These are phyloP conservation scores for Luidia sarsii DNA, from an alignment of 53 echinoderm and acorn worm species.

Conservation along the genomic window DNA sequence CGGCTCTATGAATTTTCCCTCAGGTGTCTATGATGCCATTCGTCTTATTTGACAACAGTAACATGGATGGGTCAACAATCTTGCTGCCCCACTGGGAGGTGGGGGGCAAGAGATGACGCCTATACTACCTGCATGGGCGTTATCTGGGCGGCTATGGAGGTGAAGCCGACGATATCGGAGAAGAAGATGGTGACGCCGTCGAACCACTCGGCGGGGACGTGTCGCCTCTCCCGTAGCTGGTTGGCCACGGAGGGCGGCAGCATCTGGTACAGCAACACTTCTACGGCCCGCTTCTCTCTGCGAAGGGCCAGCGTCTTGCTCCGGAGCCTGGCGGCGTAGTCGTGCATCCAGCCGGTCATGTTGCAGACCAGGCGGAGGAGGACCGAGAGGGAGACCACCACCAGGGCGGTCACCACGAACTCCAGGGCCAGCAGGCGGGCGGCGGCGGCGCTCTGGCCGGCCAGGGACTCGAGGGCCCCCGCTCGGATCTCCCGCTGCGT, in stretches of 20 bases:
- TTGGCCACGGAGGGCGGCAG: constrained; percentile 63
- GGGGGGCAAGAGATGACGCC: neutral
- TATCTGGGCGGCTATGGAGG: constrained; percentile 68
- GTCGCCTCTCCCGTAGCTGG: constrained; percentile 47
- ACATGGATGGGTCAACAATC: no score
- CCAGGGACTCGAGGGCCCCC: neutral
- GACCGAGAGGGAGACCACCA: constrained; percentile 54
- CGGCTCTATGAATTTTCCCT: no score
- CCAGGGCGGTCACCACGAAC: constrained; percentile 61
- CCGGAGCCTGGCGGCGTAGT: constrained; percentile 54
- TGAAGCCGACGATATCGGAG: constrained; percentile 78
- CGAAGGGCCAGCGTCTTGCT: constrained; percentile 48
- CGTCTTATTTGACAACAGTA: no score
- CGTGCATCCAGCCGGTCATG: constrained; percentile 79
- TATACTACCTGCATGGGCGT: constrained; percentile 63
- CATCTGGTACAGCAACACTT: constrained; percentile 61
- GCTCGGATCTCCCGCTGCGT: constrained; percentile 12
- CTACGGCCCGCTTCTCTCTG: constrained; percentile 62
- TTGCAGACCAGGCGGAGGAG: constrained; percentile 54
- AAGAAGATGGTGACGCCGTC: constrained; percentile 77
- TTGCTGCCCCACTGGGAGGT: neutral
- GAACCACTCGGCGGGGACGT: constrained; percentile 63
- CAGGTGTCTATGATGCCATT: no score
- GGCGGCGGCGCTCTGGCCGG: neutral
- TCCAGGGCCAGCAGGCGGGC: constrained; percentile 51